Conservation (phyloP, 2,888 invertebrate genomes). For the Aphidoletes aphidimyza region DNA sequence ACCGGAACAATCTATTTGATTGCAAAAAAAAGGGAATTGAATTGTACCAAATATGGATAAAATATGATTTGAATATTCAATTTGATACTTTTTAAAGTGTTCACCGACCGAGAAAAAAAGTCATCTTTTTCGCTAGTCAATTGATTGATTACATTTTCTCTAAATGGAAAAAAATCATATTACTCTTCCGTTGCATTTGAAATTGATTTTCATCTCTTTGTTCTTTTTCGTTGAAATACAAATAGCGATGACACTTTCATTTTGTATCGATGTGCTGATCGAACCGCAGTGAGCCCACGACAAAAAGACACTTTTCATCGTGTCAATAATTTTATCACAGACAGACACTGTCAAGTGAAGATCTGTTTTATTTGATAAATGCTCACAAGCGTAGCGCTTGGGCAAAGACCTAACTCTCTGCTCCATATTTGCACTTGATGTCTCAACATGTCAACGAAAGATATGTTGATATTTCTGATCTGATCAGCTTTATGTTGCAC, state of each 20-base stretch:
- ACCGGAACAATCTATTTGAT: no score
- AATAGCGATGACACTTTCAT: not conserved
- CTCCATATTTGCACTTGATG: not conserved
- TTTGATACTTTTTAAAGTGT: not conserved
- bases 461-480: not conserved
- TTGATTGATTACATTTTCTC: constrained; percentile 36
- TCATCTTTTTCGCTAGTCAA: not conserved
- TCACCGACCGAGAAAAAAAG: not conserved
- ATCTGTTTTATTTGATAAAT: not conserved
- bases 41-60: not conserved
- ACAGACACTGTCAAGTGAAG: not conserved
- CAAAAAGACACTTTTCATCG: not conserved
- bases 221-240: not conserved
- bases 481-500: not conserved
- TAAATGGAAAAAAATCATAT: not conserved
- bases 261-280: not conserved
- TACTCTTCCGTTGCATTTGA: not conserved
- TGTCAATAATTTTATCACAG: constrained; percentile 15
- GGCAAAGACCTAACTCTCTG: no score
- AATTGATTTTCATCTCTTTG: not conserved
- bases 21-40: not conserved
- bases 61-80: not conserved
- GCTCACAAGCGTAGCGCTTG: no score
- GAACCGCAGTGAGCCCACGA: not conserved
- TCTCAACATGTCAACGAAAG: not conserved